A percentile compares a stretch with the other conserved stretches of the same genome.
phyloP scores from a whole-genome alignment of 2,797 vertebrate genomes.

The Cossypha polioptera region DNA sequence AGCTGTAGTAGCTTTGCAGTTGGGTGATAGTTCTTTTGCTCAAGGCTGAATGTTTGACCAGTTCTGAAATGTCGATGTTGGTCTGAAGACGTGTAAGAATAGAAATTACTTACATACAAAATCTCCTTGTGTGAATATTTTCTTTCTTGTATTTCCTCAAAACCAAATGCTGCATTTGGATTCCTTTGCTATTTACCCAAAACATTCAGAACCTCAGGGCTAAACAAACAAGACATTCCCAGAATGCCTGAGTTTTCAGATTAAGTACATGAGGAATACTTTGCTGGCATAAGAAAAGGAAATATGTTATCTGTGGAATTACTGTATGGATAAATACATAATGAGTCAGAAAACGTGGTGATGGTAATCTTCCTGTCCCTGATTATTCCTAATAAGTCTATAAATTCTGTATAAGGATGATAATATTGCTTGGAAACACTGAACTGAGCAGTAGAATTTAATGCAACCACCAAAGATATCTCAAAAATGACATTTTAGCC shows the following conservation, averaged over 20 bases:
- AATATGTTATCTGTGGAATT: neutral
- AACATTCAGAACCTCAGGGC: constrained; percentile 25
- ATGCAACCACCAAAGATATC: neutral
- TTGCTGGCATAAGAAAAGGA: neutral
- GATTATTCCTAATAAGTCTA: neutral
- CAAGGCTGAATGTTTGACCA: neutral
- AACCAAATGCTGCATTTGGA: neutral
- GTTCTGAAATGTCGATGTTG: neutral
- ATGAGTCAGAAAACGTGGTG: neutral
- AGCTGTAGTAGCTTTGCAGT: neutral
- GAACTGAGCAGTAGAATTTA: neutral
- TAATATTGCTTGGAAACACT: neutral
- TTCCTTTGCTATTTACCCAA: constrained; percentile 36
- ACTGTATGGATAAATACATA: neutral
- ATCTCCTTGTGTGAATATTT: neutral
- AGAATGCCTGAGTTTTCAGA: neutral
- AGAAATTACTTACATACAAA: constrained; percentile 8
- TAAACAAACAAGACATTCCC: constrained; percentile 21
- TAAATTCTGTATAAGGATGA: neutral
- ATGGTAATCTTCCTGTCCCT: neutral
- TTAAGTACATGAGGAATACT: neutral
- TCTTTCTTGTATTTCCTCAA: neutral
- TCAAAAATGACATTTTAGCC: neutral
- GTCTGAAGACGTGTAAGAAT: constrained; percentile 12
- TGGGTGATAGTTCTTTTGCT: neutral